Percentiles rank a stretch among this genome's conserved stretches.
phyloP scores from a whole-genome alignment of 2,797 vertebrate species.

The Cheirogaleus major region DNA sequence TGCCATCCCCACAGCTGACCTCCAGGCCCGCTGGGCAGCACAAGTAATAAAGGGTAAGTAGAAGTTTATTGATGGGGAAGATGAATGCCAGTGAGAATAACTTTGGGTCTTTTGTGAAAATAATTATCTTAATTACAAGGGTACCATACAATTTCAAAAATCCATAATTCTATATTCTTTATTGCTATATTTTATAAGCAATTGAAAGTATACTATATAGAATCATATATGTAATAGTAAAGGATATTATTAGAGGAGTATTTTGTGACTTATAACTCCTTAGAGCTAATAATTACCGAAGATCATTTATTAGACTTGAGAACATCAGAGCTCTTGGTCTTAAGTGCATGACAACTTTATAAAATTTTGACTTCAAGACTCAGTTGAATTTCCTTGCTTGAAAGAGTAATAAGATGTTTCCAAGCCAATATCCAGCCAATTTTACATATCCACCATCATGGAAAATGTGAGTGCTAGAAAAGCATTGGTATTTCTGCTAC shows the following conservation, averaged over 20 bases:
- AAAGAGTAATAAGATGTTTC: not conserved
- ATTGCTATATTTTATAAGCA: not conserved
- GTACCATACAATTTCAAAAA: not conserved
- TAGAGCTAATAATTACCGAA: not conserved
- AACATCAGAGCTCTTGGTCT: not conserved
- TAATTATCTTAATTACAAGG: not conserved
- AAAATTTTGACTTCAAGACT: slow-evolving; percentile 26
- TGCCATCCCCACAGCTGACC: slow-evolving; percentile 85
- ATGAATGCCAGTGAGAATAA: not conserved
- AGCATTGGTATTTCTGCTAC: not conserved
- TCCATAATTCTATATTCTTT: not conserved
- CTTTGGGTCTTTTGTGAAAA: not conserved
- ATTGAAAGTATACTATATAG: not conserved
- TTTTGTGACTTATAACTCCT: not conserved
- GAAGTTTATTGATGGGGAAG: not conserved
- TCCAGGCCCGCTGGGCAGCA: slow-evolving; percentile 88
- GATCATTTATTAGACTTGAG: not conserved
- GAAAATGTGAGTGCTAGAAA: not conserved
- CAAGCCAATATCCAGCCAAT: not conserved
- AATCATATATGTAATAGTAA: not conserved
- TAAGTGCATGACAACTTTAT: not conserved
- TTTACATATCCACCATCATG: not conserved
- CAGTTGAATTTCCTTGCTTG: not conserved
- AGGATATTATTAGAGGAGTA: not conserved
- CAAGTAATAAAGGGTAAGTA: slow-evolving; percentile 87